Percentiles rank a stretch among this genome's conserved stretches.
These are phyloP conservation scores for Chondrilla cf. caribensis DNA, from an alignment of 37 sponge, comb jelly and placozoan species.

Conservation along the genomic window DNA sequence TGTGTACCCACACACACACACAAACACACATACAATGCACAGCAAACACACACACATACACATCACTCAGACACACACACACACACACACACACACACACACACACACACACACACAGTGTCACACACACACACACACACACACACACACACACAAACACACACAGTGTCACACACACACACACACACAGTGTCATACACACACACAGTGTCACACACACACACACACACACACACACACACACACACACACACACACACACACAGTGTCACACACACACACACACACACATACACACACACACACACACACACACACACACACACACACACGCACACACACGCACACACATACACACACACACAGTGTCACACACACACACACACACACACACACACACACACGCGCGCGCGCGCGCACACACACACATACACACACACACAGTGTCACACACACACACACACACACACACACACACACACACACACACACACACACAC, in stretches of 20 bases:
- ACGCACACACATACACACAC: constrained; percentile 3
- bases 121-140: neutral
- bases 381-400: constrained; percentile 9
- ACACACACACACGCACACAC: constrained; percentile 12
- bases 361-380: constrained; percentile 5
- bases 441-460: neutral
- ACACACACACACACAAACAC: constrained; percentile 14
- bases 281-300: neutral
- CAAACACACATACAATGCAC: too few relatives aligned
- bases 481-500: too few relatives aligned
- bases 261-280: constrained; percentile 25
- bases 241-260: constrained; percentile 13
- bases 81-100: too few relatives aligned
- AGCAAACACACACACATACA: too few relatives aligned
- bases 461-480: too few relatives aligned
- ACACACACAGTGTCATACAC: constrained; percentile 18
- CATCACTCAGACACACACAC: too few relatives aligned
- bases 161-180: constrained; percentile 11
- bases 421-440: neutral
- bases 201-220: constrained; percentile 21
- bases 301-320: constrained; percentile 26
- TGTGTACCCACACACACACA: too few relatives aligned
- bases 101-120: neutral
- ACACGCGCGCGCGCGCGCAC: neutral
- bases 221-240: constrained; percentile 23